Evolutionary conservation across 1,140 invertebrate genomes (phyloP).

Genomic region (Charaxes varanes): DNA sequence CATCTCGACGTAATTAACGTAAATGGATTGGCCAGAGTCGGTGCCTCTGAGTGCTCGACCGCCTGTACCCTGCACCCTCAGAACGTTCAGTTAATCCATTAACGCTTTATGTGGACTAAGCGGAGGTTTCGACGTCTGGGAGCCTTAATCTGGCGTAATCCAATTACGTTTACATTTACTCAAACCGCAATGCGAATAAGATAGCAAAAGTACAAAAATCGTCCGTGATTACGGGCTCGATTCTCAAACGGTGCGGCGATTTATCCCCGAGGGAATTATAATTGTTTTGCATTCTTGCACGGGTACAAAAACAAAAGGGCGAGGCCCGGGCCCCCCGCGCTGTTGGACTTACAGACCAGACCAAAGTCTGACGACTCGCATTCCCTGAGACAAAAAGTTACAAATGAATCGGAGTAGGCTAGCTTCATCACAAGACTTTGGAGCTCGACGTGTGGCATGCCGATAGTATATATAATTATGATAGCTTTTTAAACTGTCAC

Average conservation of each 20-base stretch:
- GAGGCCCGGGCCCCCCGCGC: conserved; percentile 52
- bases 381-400: conserved; percentile 66
- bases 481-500: conserved; percentile 9
- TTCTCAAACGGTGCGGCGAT: conserved; percentile 49
- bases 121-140: conserved; percentile 3
- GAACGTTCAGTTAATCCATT: conserved; percentile 30
- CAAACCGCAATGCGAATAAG: conserved; percentile 54
- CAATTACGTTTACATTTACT: conserved; percentile 51
- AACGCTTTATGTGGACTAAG: conserved; percentile 20
- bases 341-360: conserved; percentile 51
- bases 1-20: conserved; percentile 70
- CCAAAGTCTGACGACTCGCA: conserved; percentile 67
- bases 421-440: conserved; percentile 10
- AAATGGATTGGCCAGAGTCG: conserved; percentile 66
- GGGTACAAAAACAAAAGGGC: conserved; percentile 70
- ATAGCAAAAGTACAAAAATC: conserved; percentile 48
- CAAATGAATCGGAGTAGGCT: conserved; percentile 50
- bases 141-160: conserved; percentile 31
- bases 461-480: conserved; percentile 1
- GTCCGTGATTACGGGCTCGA: conserved; percentile 49
- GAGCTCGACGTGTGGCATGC: not conserved
- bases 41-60: conserved; percentile 44
- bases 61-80: conserved; percentile 24
- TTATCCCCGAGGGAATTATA: conserved; percentile 69
- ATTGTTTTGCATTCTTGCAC: conserved; percentile 73